Evolutionary conservation across 2,797 vertebrate species (phyloP).

Genomic region (Clarias pachynema): DNA sequence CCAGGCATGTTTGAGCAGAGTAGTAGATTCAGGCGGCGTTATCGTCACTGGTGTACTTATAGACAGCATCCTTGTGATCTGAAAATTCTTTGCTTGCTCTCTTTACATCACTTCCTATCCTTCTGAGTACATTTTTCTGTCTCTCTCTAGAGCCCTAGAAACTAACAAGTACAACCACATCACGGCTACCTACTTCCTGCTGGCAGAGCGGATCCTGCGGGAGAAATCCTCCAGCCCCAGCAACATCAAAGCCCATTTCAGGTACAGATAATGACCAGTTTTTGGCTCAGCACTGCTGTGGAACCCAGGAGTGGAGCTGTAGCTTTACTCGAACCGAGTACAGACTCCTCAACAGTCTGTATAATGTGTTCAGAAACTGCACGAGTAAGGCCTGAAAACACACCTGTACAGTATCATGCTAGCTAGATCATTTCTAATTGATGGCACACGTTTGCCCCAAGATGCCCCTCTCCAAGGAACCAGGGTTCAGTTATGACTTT

Average conservation of each 20-base stretch:
- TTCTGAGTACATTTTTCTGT: constrained; percentile 35
- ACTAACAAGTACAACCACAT: constrained; percentile 99
- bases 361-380: not conserved
- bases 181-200: constrained; percentile 96
- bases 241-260: constrained; percentile 97
- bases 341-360: not conserved
- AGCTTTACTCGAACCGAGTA: not conserved
- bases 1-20: constrained; percentile 30
- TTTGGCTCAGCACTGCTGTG: not conserved
- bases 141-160: constrained; percentile 86
- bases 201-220: constrained; percentile 93
- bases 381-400: not conserved
- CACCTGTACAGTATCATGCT: not conserved
- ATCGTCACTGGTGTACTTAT: not conserved
- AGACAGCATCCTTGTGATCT: constrained; percentile 1
- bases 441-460: not conserved
- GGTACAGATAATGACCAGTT: constrained; percentile 69
- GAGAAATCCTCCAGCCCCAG: constrained; percentile 97
- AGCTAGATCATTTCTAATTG: not conserved
- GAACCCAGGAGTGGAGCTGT: not conserved
- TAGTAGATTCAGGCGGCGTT: constrained; percentile 17
- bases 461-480: constrained; percentile 2
- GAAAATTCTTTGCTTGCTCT: constrained; percentile 4
- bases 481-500: constrained; percentile 27
- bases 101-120: constrained; percentile 1